These are phyloP conservation scores for Galbula dea DNA, from an alignment of 2,113 vertebrate genomes.

Conservation along the genomic window DNA sequence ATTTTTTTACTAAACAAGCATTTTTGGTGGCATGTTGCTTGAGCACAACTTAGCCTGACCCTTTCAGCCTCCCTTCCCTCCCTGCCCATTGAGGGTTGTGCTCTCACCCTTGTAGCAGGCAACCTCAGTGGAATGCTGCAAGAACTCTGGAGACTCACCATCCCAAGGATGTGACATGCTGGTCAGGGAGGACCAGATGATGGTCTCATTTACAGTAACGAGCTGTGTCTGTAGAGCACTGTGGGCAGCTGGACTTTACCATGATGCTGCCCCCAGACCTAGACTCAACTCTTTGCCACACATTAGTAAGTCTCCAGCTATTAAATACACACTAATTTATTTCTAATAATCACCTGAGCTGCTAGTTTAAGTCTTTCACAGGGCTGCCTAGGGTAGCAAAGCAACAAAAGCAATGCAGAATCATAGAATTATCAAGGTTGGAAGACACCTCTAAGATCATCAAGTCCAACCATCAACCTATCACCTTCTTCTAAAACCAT, in stretches of 20 bases:
- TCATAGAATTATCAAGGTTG: too few species aligned
- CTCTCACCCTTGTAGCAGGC: neutral
- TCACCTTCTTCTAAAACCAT: too few species aligned
- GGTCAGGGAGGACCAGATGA: neutral
- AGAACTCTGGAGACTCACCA: neutral
- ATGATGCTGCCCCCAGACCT: neutral
- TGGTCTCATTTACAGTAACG: neutral
- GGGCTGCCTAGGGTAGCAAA: neutral
- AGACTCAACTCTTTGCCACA: neutral
- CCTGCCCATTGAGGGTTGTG: neutral
- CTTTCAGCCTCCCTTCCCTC: neutral
- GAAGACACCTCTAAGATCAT: too few species aligned
- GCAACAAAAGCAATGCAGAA: rapidly evolving
- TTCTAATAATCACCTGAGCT: neutral
- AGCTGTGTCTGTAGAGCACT: neutral
- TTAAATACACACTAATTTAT: neutral
- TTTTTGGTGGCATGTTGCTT: neutral
- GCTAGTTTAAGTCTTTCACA: neutral
- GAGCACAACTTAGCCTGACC: neutral
- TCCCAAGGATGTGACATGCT: neutral
- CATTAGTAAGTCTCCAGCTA: neutral
- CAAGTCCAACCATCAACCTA: too few species aligned
- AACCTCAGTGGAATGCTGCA: neutral
- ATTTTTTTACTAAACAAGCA: neutral
- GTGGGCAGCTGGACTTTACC: neutral